Conservation (phyloP, 2,113 vertebrate species). For the Periophthalmus modestus region DNA sequence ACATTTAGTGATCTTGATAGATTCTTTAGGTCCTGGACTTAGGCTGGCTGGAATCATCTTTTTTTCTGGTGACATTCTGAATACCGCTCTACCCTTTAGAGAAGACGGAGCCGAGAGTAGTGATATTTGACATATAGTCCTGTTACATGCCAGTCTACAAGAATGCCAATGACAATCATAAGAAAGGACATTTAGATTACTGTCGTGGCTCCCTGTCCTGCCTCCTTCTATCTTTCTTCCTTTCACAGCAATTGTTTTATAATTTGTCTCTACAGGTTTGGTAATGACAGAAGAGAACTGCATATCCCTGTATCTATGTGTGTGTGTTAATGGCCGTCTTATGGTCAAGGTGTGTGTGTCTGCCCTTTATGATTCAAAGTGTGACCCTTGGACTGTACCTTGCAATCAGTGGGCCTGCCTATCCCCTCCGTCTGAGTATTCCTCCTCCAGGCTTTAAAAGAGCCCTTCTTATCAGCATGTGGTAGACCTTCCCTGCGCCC, state of each 20-base stretch:
- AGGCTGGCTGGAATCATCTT: slow-evolving; percentile 54
- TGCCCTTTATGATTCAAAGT: slow-evolving; percentile 48
- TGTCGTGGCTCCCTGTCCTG: slow-evolving; percentile 63
- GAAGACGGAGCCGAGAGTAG: slow-evolving; percentile 53
- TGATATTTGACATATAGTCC: slow-evolving; percentile 63
- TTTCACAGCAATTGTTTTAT: slow-evolving; percentile 69
- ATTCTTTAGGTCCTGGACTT: slow-evolving; percentile 62
- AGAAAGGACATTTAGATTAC: slow-evolving; percentile 73
- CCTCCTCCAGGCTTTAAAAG: slow-evolving; percentile 53
- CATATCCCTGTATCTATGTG: slow-evolving; percentile 16
- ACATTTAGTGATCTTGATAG: slow-evolving; percentile 72
- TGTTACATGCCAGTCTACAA: slow-evolving; percentile 68
- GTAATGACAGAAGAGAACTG: slow-evolving; percentile 63
- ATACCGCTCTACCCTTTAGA: slow-evolving; percentile 66
- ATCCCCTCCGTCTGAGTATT: slow-evolving; percentile 53
- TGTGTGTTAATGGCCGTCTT: slow-evolving; percentile 15
- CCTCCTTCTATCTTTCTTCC: slow-evolving; percentile 62
- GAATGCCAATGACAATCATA: slow-evolving; percentile 75
- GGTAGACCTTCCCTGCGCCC: slow-evolving; percentile 58
- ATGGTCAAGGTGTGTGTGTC: slow-evolving; percentile 10
- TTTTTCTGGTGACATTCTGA: slow-evolving; percentile 64
- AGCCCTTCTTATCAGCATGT: slow-evolving; percentile 66
- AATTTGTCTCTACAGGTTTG: slow-evolving; percentile 69
- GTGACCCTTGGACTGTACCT: slow-evolving; percentile 63
- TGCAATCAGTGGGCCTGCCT: slow-evolving; percentile 69